Conservation (phyloP, 2,797 vertebrate species). For the Falco novaeseelandiae region DNA sequence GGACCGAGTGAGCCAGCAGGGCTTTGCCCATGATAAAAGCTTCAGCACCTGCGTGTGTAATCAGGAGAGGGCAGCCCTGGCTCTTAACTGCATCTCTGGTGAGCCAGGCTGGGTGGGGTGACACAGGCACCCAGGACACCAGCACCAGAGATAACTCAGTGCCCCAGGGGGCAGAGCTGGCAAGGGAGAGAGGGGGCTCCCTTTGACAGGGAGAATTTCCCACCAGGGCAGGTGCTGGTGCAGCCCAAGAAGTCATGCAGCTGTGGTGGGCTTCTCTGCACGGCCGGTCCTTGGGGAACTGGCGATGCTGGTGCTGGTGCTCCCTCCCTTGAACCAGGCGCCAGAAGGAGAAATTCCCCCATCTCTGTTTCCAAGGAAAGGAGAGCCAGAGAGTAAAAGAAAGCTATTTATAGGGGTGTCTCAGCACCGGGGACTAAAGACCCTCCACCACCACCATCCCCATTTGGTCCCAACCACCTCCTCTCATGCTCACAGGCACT, state of each 20-base stretch:
- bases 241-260: neutral
- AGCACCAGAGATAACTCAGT: neutral
- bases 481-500: neutral
- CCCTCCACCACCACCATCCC: neutral
- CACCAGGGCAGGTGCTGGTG: fast-evolving
- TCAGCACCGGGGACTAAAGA: neutral
- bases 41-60: conserved; percentile 9
- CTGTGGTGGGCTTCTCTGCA: neutral
- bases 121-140: neutral
- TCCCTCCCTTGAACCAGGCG: fast-evolving
- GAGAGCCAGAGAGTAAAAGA: neutral
- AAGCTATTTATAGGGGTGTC: neutral
- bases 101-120: conserved; percentile 65
- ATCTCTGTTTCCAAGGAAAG: neutral
- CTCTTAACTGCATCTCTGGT: conserved; percentile 13
- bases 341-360: neutral
- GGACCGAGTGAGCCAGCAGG: conserved; percentile 24
- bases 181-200: neutral
- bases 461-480: neutral
- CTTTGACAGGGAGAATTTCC: neutral
- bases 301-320: neutral
- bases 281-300: fast-evolving
- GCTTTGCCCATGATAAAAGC: conserved; percentile 61
- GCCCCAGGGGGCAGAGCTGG: neutral
- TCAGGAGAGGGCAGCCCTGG: conserved; percentile 45